Conservation (phyloP, 2,113 vertebrate species). For the Rhegmatorhina hoffmannsi region DNA sequence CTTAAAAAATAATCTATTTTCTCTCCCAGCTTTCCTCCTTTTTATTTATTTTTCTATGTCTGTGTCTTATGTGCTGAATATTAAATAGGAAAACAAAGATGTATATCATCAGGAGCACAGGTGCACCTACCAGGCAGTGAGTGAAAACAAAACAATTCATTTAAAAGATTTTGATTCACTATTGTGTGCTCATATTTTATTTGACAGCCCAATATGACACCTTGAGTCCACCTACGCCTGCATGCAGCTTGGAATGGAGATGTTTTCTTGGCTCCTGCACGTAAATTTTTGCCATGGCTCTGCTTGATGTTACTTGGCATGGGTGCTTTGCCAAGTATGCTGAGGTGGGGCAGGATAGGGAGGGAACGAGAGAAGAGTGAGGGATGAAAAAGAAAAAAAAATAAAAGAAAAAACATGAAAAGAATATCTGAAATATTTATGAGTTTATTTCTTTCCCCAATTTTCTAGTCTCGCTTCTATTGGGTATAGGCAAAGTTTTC, state of each 20-base stretch:
- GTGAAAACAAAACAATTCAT: conserved; percentile 24
- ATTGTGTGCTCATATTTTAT: background rate
- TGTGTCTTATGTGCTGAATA: conserved; percentile 3
- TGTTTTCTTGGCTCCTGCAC: background rate
- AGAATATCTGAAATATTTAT: background rate
- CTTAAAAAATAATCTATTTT: background rate
- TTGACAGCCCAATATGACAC: background rate
- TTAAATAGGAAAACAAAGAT: conserved; percentile 41
- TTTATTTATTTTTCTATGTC: background rate
- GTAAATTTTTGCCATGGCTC: background rate
- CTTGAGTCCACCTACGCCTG: background rate
- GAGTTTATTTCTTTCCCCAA: background rate
- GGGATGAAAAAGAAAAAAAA: background rate
- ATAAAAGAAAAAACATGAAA: background rate
- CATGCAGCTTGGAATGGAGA: background rate
- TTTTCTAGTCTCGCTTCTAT: background rate
- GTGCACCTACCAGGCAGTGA: conserved; percentile 11
- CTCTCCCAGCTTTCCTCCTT: background rate
- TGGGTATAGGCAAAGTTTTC: background rate
- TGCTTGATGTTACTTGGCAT: background rate
- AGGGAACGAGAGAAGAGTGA: background rate
- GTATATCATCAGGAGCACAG: conserved; percentile 47
- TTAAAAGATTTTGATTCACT: conserved; percentile 48
- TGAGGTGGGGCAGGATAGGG: background rate
- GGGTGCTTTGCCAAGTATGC: background rate